Base-by-base conservation (phyloP, 2,888 invertebrate genomes). In the Neuroscelio doddi region DNA sequence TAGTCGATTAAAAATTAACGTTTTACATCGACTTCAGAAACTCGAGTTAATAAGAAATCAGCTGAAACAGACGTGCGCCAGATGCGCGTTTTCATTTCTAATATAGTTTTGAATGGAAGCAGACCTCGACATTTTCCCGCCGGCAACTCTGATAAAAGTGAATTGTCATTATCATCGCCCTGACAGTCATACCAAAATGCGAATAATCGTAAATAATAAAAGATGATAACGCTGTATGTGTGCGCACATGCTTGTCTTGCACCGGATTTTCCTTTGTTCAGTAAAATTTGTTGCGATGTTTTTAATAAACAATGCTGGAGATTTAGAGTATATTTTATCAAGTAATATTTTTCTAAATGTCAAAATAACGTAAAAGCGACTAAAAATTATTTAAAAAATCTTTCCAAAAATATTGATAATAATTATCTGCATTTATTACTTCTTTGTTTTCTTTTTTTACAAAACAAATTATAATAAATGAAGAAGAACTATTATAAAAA, bases 181-280 rank as follows among this genome's bases (percentile, higher is more conserved):
- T n/a, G 41, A 47, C 55, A 55, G 55, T 39, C 41, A 24, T 27
- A 34, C 15, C 38, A 26, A 46, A 41, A 30, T 41, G 26, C 42
- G 47, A 30, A 56, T 49, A 34, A 47, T 47, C 47, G 46, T 47
- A 56, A 56, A 47, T 30, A 39, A 47, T 47, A 47, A 46, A 27
- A 36, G 27, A 5, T 45, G 45, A 38, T 52, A 36, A 44, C 21
- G 21, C 21, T 3, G 21, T 5, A 5, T 21, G 21, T 21, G 5
- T 3, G 2, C 21, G 21, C 21, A 5, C 21, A 21, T 21, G 21
- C 21, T 21, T 5, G 3, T 21, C 21, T 21, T 21, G 5, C 21
- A 21, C 21, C n/a, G n/a, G 21, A 21, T 21, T 21, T 5, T 21
- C 21, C 21, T 2, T 21, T 2, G n/a, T n/a, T 21, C 21, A 21